These are phyloP conservation scores for Zophobas morio DNA, from an alignment of 1,140 invertebrate species.

Conservation along the genomic window DNA sequence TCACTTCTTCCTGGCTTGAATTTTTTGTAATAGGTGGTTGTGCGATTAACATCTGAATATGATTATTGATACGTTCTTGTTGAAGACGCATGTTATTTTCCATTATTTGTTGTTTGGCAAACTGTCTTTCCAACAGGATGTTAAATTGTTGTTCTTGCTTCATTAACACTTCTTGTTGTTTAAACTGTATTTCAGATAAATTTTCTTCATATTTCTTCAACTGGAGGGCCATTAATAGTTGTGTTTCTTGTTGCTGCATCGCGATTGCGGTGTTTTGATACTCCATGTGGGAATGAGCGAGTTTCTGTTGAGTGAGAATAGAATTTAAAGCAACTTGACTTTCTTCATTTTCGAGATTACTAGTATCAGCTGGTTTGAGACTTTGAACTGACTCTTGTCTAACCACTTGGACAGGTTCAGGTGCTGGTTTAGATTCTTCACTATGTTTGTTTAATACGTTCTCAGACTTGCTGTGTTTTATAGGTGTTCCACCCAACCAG, in stretches of 20 bases:
- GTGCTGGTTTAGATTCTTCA: constrained; percentile 13
- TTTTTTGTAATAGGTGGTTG: constrained; percentile 58
- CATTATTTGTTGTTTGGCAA: constrained; percentile 69
- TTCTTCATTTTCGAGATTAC: neutral
- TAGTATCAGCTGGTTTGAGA: neutral
- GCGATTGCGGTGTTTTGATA: constrained; percentile 67
- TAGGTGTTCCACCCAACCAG: constrained; percentile 53
- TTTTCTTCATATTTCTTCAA: constrained; percentile 70
- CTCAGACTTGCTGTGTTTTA: constrained; percentile 52
- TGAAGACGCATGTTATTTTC: constrained; percentile 70
- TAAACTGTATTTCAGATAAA: constrained; percentile 68
- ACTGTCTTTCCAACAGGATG: constrained; percentile 67
- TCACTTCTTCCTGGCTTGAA: neutral
- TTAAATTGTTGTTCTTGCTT: constrained; percentile 70
- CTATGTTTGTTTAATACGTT: constrained; percentile 8
- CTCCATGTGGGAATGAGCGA: constrained; percentile 62
- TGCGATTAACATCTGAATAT: constrained; percentile 69
- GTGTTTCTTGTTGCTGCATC: constrained; percentile 70
- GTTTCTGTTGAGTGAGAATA: constrained; percentile 58
- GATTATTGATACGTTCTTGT: constrained; percentile 71
- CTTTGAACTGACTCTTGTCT: neutral
- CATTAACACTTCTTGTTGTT: constrained; percentile 67
- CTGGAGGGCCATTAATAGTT: constrained; percentile 69
- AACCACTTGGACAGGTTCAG: neutral
- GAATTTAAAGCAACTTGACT: constrained; percentile 42